Conservation (phyloP, 2,113 vertebrate genomes). For the Eleginops maclovinus region DNA sequence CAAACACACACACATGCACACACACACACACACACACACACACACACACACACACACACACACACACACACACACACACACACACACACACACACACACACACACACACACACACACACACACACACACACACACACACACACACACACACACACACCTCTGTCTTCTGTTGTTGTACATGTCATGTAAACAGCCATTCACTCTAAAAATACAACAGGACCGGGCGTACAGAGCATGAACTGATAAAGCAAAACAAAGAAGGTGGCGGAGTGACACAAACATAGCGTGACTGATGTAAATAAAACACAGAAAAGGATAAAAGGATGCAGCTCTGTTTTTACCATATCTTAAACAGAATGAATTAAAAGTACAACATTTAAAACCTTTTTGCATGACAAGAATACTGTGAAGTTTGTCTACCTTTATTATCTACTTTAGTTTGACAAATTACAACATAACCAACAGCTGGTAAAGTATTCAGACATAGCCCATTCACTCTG, state of each 20-base stretch:
- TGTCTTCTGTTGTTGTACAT: slow-evolving; percentile 37
- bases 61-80: too few species aligned
- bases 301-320: slow-evolving; percentile 9
- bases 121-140: not conserved
- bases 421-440: not conserved
- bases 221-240: not conserved
- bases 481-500: not conserved
- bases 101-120: slow-evolving; percentile 9
- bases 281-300: slow-evolving; percentile 19
- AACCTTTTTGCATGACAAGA: not conserved
- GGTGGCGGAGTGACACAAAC: slow-evolving; percentile 25
- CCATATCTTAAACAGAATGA: too few species aligned
- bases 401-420: not conserved
- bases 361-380: not conserved
- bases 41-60: not conserved
- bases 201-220: slow-evolving; percentile 49
- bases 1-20: not conserved
- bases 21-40: not conserved
- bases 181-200: slow-evolving; percentile 47
- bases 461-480: not conserved
- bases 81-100: not conserved
- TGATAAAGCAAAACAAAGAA: slow-evolving; percentile 47
- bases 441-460: not conserved
- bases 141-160: not conserved
- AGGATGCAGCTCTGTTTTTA: not conserved